phyloP scores from a whole-genome alignment of 2,797 vertebrate species.

The Halcyon badia region DNA sequence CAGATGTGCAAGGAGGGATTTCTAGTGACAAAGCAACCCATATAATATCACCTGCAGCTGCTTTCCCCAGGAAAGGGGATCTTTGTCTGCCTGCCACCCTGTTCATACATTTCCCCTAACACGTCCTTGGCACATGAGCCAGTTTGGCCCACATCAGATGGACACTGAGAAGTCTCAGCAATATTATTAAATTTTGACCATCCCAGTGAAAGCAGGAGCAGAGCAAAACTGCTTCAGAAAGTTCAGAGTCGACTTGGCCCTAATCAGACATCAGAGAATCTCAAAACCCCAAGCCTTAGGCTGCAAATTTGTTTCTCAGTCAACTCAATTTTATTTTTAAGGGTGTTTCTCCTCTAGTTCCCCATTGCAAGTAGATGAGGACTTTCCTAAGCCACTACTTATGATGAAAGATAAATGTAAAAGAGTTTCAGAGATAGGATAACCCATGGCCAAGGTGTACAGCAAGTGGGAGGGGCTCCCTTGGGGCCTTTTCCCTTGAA shows the following conservation, averaged over 20 bases:
- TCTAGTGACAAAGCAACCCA: background rate
- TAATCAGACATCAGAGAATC: background rate
- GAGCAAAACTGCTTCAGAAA: background rate
- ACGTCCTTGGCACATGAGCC: background rate
- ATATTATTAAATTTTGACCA: background rate
- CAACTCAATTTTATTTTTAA: background rate
- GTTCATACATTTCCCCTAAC: accelerated
- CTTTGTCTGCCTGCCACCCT: background rate
- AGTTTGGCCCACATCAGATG: background rate
- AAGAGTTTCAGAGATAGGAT: background rate
- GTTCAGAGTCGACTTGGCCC: background rate
- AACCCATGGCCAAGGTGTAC: accelerated
- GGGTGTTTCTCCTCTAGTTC: background rate
- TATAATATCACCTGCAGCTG: background rate
- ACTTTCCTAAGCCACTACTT: background rate
- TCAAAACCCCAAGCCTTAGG: background rate
- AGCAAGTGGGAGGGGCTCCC: background rate
- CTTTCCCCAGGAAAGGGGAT: background rate
- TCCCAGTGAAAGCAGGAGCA: background rate
- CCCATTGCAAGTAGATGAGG: background rate
- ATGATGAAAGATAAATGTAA: background rate
- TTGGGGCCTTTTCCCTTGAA: accelerated
- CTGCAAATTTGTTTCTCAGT: background rate
- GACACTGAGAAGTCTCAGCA: background rate
- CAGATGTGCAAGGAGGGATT: background rate